Evolutionary conservation across 2,888 invertebrate species (phyloP), one percentile per base, ranked within the genome.

Genomic region (Chelonus formosanus): DNA sequence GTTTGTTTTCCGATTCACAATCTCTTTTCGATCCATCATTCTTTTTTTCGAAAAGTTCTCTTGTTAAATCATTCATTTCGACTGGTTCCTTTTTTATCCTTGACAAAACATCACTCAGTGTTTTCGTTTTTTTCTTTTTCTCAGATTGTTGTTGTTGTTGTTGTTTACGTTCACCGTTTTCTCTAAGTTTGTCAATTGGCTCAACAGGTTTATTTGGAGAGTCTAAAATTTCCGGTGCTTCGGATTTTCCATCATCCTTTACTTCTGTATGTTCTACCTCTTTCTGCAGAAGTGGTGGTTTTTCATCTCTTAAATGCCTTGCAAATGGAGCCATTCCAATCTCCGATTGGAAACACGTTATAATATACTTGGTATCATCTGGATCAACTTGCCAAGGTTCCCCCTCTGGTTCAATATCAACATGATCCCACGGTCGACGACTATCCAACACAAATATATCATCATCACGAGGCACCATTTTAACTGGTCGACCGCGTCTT

Each of bases 301-400:
- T 79, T 84, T 85, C 76, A 85, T 82, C 78, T 83, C 85, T 76
- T 68, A 92, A 81, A 68, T 90, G 88, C 76, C 91, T 90, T 79
- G 91, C 91, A 86, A 94, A 93, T 78, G 93, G 92, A 84, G 93
- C 90, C 84, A 89, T 88, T 76, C 90, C 90, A 77, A 92, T 90
- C 85, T 94, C 94, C 40, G 91, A 91, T 81, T 92, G 92, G 87
- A 94, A 93, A 82, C 92, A 91, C 76, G 95, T 92, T 82, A 95
- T 89, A 76, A 96, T 92, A 83, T 96, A 95, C 77, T 90, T 89
- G 70, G 91, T 90, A 71, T 86, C 87, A 69, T 82, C 83, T 63
- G 85, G 85, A 64, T 89, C 90, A 69, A 90, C 88, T 77, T 92
- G 90, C 92, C 92, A 92, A 31, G 92, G 92, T 84, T 92, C 92